Evolutionary conservation across 2,888 invertebrate species (phyloP).

Genomic region (Scrobipalpa costella): DNA sequence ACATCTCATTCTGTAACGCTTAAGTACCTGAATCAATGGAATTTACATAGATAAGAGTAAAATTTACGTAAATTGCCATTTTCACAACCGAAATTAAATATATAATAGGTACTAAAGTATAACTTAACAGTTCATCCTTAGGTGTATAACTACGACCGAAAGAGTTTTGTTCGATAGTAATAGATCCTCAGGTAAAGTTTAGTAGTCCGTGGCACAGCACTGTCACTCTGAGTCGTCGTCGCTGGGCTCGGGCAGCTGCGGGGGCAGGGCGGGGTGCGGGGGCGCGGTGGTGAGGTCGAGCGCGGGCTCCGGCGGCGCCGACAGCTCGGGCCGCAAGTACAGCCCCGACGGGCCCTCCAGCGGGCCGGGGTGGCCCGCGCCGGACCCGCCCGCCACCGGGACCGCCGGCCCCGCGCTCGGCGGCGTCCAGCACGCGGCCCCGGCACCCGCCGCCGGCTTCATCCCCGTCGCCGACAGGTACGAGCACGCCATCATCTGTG

Average conservation of each 20-base stretch:
- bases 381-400: slow-evolving; percentile 36
- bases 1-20: slow-evolving; percentile 69
- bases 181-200: slow-evolving; percentile 39
- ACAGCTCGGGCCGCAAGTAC: slow-evolving; percentile 29
- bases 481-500: slow-evolving; percentile 80
- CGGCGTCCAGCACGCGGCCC: slow-evolving; percentile 37
- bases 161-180: slow-evolving; percentile 31
- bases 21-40: slow-evolving; percentile 69
- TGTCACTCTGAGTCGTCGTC: slow-evolving; percentile 66
- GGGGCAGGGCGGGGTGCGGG: slow-evolving; percentile 46
- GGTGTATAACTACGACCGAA: slow-evolving; percentile 55
- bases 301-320: slow-evolving; percentile 39
- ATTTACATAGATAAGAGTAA: slow-evolving; percentile 73
- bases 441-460: slow-evolving; percentile 53
- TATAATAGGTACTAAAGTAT: slow-evolving; percentile 70
- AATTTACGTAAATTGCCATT: slow-evolving; percentile 78
- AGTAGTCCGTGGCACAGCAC: slow-evolving; percentile 72
- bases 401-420: slow-evolving; percentile 21
- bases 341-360: slow-evolving; percentile 16
- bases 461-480: slow-evolving; percentile 67
- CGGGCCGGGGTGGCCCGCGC: background rate
- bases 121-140: slow-evolving; percentile 66
- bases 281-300: slow-evolving; percentile 62
- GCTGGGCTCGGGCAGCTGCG: slow-evolving; percentile 43
- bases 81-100: slow-evolving; percentile 82